These are phyloP conservation scores for Podilymbus podiceps DNA, from an alignment of 2,113 vertebrate genomes.

Conservation along the genomic window DNA sequence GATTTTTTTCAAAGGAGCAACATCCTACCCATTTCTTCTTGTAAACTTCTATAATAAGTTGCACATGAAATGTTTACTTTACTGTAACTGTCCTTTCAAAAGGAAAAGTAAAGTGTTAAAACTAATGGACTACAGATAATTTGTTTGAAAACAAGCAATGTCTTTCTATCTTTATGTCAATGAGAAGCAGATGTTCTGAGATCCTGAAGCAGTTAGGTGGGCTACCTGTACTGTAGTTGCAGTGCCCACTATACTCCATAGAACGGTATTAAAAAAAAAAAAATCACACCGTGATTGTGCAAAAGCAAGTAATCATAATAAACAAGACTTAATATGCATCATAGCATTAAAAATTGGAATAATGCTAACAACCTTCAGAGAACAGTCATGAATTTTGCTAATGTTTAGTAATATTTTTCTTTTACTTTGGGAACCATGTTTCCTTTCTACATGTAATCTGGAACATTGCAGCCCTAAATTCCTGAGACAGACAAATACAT, in stretches of 20 bases:
- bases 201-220: not conserved
- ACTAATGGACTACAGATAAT: not conserved
- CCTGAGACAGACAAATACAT: not conserved
- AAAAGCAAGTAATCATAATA: conserved; percentile 33
- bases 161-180: not conserved
- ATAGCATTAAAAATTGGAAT: conserved; percentile 19
- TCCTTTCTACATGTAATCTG: not conserved
- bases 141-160: not conserved
- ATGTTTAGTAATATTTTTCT: not conserved
- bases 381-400: not conserved
- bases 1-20: not conserved
- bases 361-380: conserved; percentile 27
- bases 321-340: conserved; percentile 51
- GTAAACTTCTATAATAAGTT: not conserved
- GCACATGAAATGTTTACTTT: not conserved
- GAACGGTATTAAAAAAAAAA: conserved; percentile 37
- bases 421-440: not conserved
- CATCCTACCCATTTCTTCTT: not conserved
- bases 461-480: not conserved
- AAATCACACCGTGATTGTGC: conserved; percentile 13
- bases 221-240: conserved; percentile 14
- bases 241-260: conserved; percentile 7
- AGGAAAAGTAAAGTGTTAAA: not conserved
- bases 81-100: not conserved
- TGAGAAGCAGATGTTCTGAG: conserved; percentile 1